Conservation (phyloP, 2,113 vertebrate genomes). For the Antechinus flavipes region DNA sequence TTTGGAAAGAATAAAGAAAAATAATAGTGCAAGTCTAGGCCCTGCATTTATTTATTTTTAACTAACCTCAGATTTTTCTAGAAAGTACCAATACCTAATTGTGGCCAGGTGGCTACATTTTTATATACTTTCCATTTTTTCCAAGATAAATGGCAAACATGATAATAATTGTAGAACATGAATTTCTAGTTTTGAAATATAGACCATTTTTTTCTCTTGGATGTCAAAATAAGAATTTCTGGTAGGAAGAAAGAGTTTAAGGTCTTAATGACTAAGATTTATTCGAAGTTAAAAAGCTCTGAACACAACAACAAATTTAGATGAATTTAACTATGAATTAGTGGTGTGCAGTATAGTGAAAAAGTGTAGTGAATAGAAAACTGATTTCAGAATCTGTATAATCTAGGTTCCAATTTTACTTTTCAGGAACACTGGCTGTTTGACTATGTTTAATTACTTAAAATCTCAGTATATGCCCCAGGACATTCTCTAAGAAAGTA, state of each 20-base stretch:
- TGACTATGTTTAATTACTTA: background rate
- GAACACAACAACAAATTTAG: background rate
- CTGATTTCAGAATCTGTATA: background rate
- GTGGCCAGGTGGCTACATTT: background rate
- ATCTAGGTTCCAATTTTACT: background rate
- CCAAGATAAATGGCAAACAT: background rate
- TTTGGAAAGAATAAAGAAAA: slow-evolving; percentile 44
- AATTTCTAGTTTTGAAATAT: background rate
- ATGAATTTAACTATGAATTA: background rate
- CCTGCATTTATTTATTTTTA: background rate
- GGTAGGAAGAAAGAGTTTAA: background rate
- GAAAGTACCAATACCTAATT: background rate
- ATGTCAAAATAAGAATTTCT: background rate
- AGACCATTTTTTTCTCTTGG: background rate
- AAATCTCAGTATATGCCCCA: background rate
- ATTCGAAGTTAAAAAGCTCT: background rate
- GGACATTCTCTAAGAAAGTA: background rate
- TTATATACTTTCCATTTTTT: background rate
- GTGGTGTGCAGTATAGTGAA: no score
- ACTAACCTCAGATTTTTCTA: slow-evolving; percentile 2
- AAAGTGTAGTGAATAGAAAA: background rate
- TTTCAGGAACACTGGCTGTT: background rate
- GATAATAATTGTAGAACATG: background rate
- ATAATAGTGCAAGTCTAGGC: slow-evolving; percentile 15
- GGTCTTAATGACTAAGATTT: background rate